phyloP scores from a whole-genome alignment of 2,888 invertebrate species.

The Bibio marci region DNA sequence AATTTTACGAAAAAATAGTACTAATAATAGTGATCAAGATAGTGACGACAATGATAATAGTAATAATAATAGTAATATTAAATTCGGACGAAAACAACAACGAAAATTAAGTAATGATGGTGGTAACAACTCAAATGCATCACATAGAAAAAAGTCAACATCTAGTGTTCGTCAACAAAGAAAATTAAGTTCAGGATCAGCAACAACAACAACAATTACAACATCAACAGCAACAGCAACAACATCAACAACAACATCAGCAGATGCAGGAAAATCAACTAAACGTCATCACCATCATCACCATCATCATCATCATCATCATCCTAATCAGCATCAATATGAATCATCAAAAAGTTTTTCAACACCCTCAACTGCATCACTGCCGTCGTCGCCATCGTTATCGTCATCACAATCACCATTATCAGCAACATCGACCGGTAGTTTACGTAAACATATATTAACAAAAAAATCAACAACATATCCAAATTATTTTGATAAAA shows the following conservation, averaged over 20 bases:
- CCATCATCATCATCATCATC: conserved; percentile 29
- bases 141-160: conserved; percentile 16
- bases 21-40: conserved; percentile 7
- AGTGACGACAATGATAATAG: conserved; percentile 2
- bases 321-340: conserved; percentile 17
- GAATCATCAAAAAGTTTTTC: conserved; percentile 26
- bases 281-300: conserved; percentile 32
- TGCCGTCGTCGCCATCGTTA: conserved; percentile 12
- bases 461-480: conserved; percentile 33
- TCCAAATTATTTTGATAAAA: conserved; percentile 13
- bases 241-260: background rate
- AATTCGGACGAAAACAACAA: conserved; percentile 1
- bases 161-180: background rate
- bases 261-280: conserved; percentile 19
- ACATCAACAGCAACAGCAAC: background rate
- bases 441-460: conserved; percentile 29
- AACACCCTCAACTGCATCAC: conserved; percentile 14
- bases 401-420: conserved; percentile 24
- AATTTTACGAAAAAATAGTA: background rate
- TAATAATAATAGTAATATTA: conserved; percentile 4
- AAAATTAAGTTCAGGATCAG: conserved; percentile 10
- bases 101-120: conserved; percentile 9
- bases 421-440: conserved; percentile 14
- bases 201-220: background rate
- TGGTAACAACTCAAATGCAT: conserved; percentile 6